Base-by-base conservation (phyloP, 2,888 invertebrate genomes). In the Melieria picta region DNA sequence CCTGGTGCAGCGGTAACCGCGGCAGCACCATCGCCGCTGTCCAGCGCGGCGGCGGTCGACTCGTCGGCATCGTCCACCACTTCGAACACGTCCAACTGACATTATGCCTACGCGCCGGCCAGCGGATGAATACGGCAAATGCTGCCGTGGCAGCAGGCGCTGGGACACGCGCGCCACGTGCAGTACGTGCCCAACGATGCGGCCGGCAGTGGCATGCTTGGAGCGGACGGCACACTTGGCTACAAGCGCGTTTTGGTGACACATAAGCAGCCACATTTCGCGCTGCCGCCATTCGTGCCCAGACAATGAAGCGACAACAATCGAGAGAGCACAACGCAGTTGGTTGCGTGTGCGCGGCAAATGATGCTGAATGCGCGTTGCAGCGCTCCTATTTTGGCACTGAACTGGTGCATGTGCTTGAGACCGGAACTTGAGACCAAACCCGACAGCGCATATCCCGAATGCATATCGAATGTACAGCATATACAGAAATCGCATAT, bases 81-180 rank as follows among this genome's bases (percentile, higher is more conserved):
- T 13, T 71, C 77, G 30, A 77, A 74, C 65, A 72, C 77, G 42
- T 79, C 81, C 70, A 74, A 84, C 83, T 84, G 84, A 84, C 84
- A 82, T 76, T 84, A 83, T 74, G 79, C 81, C 73, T 82, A 81
- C 63, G 78, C 78, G 76, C 78, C 81, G 76, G 79, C 80, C 74
- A 79, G 80, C 65, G 82, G 81, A 79, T 84, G 83, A 84, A 80
- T 79, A 75, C 77, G 75, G 78, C 76, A 72, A 69, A 75, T 73
- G 65, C 72, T 76, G 75, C 71, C 71, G n/a, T 69, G 66, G 72
- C 73, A 65, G 50, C 74, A 71, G 47, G 52, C 69, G 48, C 13
- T 55, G 7, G 45, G 10, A 10, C 9, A 63, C n/a, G n/a, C n/a
- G 30, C 60, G 65, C 30, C 70, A 72, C 10, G 30, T 45, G 47